Evolutionary conservation across 2,797 vertebrate genomes (phyloP), one percentile per base, ranked within the genome.

Genomic region (Cossypha polioptera): DNA sequence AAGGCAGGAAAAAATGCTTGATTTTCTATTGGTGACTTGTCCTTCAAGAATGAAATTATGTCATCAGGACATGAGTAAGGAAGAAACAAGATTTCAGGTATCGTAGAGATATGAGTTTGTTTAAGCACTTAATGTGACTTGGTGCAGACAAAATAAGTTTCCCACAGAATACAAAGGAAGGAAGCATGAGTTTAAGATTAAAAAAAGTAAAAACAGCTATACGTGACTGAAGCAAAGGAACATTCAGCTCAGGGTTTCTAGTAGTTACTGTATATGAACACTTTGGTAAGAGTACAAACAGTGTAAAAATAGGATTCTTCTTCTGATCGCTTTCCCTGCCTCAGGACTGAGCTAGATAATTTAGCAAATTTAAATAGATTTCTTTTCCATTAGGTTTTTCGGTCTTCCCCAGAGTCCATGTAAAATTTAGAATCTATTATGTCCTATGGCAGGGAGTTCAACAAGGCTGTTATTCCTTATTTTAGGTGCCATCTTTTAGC

Each of bases 321-420:
- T 40, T 87, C 47, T 82, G 63, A 61, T 88, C 0, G 0, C 18
- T 95, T 90, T 86, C 31, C 21, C 59, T 90, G 63, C 63, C 79
- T 83, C 43, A 58, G 68, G 75, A 79, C 59, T 79, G 51, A 95
- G 68, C 35, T 73, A 92, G 71, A 84, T 81, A 50, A 89, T 93
- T 92, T 95, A 93, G 67, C 33, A 91, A 96, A 92, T 84, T 58
- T 92, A 92, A 94, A 84, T 68, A 80, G 53, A 82, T 94, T 94
- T 93, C 13, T 88, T 91, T 88, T 94, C 88, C 69, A 84, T 92
- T 93, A 78, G 9, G 14, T 48, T 80, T 88, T 81, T 75, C 81
- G 59, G 55, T 58, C 63, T 82, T 90, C 80, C 77, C 66, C 50
- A 45, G 74, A 91, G 74, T 61, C 40, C 51, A 87, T 92, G 91